phyloP scores from a whole-genome alignment of 2,797 vertebrate species.

The Oryzias dopingdopingensis region DNA sequence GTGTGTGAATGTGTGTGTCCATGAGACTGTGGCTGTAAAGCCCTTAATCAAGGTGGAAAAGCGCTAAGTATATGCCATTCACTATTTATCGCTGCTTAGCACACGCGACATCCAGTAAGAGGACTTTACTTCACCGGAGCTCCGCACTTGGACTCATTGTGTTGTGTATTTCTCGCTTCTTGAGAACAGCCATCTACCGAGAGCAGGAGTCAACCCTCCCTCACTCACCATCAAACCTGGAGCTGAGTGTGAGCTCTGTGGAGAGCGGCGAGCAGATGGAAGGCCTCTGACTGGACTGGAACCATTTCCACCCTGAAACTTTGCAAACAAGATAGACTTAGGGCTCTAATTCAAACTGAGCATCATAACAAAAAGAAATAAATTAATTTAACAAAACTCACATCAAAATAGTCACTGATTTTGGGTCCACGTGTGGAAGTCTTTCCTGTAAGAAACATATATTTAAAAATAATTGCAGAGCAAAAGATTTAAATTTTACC shows the following conservation, averaged over 20 bases:
- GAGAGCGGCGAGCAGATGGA: conserved; percentile 90
- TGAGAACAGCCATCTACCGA: no score
- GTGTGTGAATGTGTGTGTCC: no score
- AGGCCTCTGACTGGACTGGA: conserved; percentile 95
- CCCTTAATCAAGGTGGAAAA: no score
- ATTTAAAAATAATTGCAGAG: not conserved
- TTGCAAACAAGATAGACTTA: conserved; percentile 19
- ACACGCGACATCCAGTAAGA: no score
- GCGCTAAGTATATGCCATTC: no score
- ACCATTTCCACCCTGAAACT: conserved; percentile 97
- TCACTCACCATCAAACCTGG: conserved; percentile 90
- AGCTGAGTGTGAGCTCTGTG: conserved; percentile 95
- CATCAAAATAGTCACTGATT: conserved; percentile 99
- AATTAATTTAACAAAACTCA: conserved; percentile 64
- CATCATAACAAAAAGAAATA: not conserved
- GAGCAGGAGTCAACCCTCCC: not conserved
- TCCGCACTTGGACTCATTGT: no score
- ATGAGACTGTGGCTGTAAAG: no score
- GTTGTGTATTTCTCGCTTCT: no score
- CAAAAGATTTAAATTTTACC: not conserved
- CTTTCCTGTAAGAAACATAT: conserved; percentile 81
- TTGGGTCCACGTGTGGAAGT: conserved; percentile 90
- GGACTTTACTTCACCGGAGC: no score
- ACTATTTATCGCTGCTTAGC: no score
- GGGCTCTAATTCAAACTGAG: not conserved